These are phyloP conservation scores for Capromys pilorides DNA, from an alignment of 2,797 vertebrate species.

Conservation along the genomic window DNA sequence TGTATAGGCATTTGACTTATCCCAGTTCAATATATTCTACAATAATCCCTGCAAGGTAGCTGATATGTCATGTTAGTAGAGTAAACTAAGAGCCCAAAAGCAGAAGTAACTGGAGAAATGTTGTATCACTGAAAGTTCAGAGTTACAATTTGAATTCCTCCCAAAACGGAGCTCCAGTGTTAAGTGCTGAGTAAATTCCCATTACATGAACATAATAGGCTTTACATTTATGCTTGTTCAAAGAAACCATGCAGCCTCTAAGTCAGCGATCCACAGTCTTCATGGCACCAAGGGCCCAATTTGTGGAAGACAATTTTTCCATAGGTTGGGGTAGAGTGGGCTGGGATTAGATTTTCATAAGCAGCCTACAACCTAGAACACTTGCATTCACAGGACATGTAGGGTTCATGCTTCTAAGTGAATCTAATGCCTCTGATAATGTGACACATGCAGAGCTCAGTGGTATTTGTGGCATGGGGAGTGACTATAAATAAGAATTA, in stretches of 20 bases:
- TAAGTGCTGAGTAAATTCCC: neutral
- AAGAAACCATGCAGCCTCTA: neutral
- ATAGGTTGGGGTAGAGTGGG: neutral
- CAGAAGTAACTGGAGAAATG: neutral
- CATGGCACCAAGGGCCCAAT: neutral
- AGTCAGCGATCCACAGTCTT: neutral
- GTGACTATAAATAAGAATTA: neutral
- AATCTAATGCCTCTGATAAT: neutral
- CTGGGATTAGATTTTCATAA: neutral
- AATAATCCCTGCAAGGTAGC: neutral
- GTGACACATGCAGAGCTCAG: neutral
- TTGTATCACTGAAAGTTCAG: neutral
- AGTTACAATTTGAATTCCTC: neutral
- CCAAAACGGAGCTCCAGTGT: neutral
- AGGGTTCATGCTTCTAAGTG: neutral
- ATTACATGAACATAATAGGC: neutral
- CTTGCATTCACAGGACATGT: neutral
- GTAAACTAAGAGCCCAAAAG: neutral
- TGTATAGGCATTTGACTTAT: neutral
- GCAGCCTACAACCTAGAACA: neutral
- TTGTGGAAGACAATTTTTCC: neutral
- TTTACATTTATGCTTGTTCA: neutral
- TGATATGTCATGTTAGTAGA: neutral
- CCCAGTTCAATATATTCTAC: neutral
- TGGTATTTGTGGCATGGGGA: neutral